Percentiles rank a stretch among this genome's conserved stretches.
Evolutionary conservation across 2,113 vertebrate species (phyloP).

Genomic region (Mellivora capensis): DNA sequence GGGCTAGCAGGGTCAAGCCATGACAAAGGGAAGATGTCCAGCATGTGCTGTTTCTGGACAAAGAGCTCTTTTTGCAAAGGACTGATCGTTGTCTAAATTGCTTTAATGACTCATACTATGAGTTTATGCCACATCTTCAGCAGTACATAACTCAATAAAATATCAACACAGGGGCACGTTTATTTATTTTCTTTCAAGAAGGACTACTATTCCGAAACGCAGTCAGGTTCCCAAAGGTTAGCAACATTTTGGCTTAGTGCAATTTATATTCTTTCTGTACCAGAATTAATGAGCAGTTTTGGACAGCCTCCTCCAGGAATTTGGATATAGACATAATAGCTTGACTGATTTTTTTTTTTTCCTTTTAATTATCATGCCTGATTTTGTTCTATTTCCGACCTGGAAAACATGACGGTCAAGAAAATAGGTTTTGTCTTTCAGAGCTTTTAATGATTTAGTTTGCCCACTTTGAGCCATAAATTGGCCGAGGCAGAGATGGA

Average conservation of each 20-base stretch:
- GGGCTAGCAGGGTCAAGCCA: background rate
- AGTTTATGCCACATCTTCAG: background rate
- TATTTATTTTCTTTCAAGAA: background rate
- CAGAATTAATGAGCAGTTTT: slow-evolving; percentile 64
- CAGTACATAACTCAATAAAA: slow-evolving; percentile 4
- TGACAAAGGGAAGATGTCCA: background rate
- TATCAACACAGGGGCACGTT: background rate
- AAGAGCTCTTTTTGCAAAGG: background rate
- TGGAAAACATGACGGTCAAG: background rate
- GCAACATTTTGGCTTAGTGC: slow-evolving; percentile 5
- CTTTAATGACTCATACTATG: slow-evolving; percentile 25
- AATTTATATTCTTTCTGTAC: background rate
- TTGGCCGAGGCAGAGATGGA: background rate
- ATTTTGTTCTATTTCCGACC: slow-evolving; percentile 45
- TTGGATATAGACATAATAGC: slow-evolving; percentile 39
- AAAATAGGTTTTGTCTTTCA: slow-evolving; percentile 42
- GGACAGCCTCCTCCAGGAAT: slow-evolving; percentile 48
- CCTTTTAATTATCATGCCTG: background rate
- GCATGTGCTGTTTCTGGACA: background rate
- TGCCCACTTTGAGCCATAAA: background rate
- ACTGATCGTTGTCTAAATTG: background rate
- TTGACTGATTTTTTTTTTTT: background rate
- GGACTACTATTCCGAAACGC: slow-evolving; percentile 22
- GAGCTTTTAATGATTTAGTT: background rate
- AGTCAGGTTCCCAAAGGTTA: slow-evolving; percentile 37